A percentile compares a stretch with the other conserved stretches of the same genome.
These are phyloP conservation scores for Pseudocheirus occidentalis DNA, from an alignment of 2,797 vertebrate species.

Conservation along the genomic window DNA sequence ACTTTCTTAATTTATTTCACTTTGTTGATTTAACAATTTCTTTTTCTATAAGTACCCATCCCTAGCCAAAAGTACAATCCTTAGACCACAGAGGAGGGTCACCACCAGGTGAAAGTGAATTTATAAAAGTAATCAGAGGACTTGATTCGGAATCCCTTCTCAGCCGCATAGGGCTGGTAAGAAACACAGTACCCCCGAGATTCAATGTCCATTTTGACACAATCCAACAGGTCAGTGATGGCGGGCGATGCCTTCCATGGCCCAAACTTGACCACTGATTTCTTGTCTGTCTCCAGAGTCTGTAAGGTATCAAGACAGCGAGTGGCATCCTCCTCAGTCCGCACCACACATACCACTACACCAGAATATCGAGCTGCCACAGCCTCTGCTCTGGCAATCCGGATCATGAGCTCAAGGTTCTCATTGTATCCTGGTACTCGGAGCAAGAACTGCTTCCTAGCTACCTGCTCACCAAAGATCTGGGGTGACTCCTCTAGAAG, in stretches of 20 bases:
- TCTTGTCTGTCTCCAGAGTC: conserved; percentile 87
- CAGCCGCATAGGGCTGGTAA: conserved; percentile 80
- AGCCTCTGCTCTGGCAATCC: conserved; percentile 91
- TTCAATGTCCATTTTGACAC: conserved; percentile 90
- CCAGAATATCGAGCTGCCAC: conserved; percentile 88
- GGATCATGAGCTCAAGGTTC: conserved; percentile 94
- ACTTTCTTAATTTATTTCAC: neutral
- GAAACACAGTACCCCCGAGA: conserved; percentile 89
- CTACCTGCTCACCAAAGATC: conserved; percentile 93
- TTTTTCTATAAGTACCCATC: conserved; percentile 11
- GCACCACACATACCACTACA: conserved; percentile 89
- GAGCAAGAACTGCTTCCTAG: conserved; percentile 92
- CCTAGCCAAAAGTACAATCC: neutral
- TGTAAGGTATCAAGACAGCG: conserved; percentile 85
- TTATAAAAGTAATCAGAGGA: conserved; percentile 89
- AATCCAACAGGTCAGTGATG: conserved; percentile 90
- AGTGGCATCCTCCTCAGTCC: conserved; percentile 86
- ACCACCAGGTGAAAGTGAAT: conserved; percentile 95
- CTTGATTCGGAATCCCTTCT: conserved; percentile 88
- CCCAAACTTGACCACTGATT: conserved; percentile 93
- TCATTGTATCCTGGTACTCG: conserved; percentile 91
- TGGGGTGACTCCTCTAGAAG: conserved; percentile 90
- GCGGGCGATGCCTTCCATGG: conserved; percentile 89
- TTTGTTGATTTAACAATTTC: conserved; percentile 29
- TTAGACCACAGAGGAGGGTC: neutral